Conservation (phyloP, 2,888 invertebrate genomes). For the Stenichneumon culpator region DNA sequence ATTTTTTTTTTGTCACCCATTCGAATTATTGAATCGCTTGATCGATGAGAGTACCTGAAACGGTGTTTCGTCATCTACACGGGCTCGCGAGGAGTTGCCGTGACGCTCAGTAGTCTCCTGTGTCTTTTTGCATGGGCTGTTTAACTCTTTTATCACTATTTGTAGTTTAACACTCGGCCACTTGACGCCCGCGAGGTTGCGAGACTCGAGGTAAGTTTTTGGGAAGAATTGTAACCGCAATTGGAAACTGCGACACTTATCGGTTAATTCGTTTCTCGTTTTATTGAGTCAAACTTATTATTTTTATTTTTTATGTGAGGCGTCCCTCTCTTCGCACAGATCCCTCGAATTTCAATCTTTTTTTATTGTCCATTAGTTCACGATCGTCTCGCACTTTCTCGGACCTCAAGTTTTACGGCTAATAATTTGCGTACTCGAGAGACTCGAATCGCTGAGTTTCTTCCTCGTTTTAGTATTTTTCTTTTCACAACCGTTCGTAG, state of each 20-base stretch:
- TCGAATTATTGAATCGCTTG: neutral
- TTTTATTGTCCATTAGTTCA: constrained; percentile 1
- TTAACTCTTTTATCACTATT: constrained; percentile 80
- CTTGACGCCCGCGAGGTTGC: constrained; percentile 79
- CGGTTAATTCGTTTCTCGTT: constrained; percentile 35
- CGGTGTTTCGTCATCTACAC: constrained; percentile 70
- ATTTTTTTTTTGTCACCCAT: neutral
- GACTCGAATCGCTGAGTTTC: constrained; percentile 32
- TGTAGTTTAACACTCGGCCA: constrained; percentile 82
- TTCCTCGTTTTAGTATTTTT: constrained; percentile 25
- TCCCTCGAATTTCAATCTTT: neutral
- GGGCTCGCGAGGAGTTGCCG: constrained; percentile 74
- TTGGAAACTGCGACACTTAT: constrained; percentile 24
- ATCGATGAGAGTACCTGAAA: constrained; percentile 7
- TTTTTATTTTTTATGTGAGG: neutral
- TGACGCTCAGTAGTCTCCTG: constrained; percentile 78
- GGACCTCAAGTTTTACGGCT: constrained; percentile 41
- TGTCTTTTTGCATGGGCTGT: constrained; percentile 82
- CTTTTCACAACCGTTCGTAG: constrained; percentile 25
- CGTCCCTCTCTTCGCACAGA: neutral
- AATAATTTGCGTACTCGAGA: constrained; percentile 23
- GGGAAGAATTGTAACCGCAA: constrained; percentile 69
- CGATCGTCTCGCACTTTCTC: constrained; percentile 50
- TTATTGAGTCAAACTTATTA: neutral
- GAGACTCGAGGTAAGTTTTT: constrained; percentile 83